Conservation (phyloP, 2,113 vertebrate species). For the Brachyhypopomus gauderio region DNA sequence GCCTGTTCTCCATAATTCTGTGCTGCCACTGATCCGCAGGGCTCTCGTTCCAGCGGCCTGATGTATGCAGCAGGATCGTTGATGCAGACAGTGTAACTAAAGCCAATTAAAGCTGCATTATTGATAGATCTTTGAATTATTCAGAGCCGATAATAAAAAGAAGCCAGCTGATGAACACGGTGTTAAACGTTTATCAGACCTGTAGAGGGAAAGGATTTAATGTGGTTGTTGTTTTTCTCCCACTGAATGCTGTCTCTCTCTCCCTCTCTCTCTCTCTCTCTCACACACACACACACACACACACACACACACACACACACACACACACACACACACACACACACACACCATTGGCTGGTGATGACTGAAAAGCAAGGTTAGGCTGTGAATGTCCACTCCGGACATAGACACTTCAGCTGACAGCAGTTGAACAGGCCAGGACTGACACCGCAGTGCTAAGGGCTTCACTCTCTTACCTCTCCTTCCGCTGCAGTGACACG, state of each 20-base stretch:
- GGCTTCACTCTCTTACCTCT: too few species aligned
- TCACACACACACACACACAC: not conserved
- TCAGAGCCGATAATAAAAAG: constrained; percentile 47
- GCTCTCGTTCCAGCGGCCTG: not conserved
- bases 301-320: not conserved
- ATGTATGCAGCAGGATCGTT: constrained; percentile 12
- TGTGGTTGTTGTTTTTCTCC: constrained; percentile 46
- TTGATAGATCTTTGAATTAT: constrained; percentile 52
- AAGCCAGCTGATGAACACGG: constrained; percentile 39
- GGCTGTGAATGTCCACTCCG: not conserved
- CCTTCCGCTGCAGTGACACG: too few species aligned
- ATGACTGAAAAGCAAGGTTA: not conserved
- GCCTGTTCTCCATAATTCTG: not conserved
- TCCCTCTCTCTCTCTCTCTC: constrained; percentile 21
- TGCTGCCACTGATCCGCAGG: constrained; percentile 4
- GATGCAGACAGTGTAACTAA: constrained; percentile 47
- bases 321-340: not conserved
- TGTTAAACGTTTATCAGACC: constrained; percentile 46
- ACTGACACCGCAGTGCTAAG: too few species aligned
- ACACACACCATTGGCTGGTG: not conserved
- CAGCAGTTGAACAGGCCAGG: too few species aligned
- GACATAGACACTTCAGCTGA: too few species aligned
- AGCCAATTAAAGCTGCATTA: constrained; percentile 57
- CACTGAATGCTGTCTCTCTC: constrained; percentile 39
- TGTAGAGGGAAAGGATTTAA: constrained; percentile 4